A percentile compares a stretch with the other conserved stretches of the same genome.
Evolutionary conservation across 2,888 invertebrate genomes (phyloP).

Genomic region (Erynnis tages): DNA sequence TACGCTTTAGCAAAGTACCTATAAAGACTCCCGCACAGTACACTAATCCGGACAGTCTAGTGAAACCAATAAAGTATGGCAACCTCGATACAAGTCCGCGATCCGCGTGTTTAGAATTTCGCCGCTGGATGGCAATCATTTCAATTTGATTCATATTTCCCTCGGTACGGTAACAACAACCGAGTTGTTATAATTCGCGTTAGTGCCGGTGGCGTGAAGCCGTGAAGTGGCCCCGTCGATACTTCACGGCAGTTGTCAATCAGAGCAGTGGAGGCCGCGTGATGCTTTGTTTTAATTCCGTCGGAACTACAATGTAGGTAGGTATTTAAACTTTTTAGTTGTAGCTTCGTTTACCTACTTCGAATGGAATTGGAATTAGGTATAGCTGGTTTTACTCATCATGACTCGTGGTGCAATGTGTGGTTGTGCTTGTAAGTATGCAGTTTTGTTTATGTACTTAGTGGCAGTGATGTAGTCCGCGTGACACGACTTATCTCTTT

Average conservation of each 20-base stretch:
- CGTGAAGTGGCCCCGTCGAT: slow-evolving; percentile 57
- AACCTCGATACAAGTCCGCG: slow-evolving; percentile 7
- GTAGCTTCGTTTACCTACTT: no score
- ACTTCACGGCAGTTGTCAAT: slow-evolving; percentile 73
- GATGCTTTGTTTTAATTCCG: slow-evolving; percentile 47
- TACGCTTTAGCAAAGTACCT: no score
- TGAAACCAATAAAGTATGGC: slow-evolving; percentile 9
- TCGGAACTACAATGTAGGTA: not conserved
- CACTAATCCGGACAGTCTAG: slow-evolving; percentile 8
- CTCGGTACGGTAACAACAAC: slow-evolving; percentile 28
- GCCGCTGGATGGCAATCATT: slow-evolving; percentile 36
- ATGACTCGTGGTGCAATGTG: no score
- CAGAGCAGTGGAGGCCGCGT: slow-evolving; percentile 65
- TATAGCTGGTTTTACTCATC: no score
- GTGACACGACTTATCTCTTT: no score
- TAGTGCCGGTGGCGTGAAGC: slow-evolving; percentile 53
- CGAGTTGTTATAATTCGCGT: slow-evolving; percentile 48
- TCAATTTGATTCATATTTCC: slow-evolving; percentile 49
- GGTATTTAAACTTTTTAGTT: no score
- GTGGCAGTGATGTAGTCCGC: no score
- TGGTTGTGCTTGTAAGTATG: no score
- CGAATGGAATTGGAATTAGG: no score
- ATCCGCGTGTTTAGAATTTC: slow-evolving; percentile 22
- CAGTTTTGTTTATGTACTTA: no score
- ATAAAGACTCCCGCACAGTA: no score